Base-by-base conservation (phyloP, 2,113 vertebrate genomes). In the Manacus vitellinus region DNA sequence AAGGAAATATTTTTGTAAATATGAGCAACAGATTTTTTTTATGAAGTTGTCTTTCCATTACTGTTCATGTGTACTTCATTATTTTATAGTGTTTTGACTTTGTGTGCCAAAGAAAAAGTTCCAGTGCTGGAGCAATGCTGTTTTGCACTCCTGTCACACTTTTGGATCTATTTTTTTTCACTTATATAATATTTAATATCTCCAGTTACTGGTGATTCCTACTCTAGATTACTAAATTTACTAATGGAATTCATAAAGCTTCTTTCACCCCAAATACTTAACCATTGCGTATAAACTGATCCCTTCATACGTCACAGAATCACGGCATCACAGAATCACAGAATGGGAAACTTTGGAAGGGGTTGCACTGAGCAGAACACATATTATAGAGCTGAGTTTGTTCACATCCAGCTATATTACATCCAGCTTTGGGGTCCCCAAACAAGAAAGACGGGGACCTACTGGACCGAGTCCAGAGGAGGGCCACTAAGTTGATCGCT, bases 1-100 rank as follows among this genome's bases (percentile, higher is more conserved):
- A 72, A 22, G 7, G 6, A 47, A 72, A 33, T 39, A 33, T 44
- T 88, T 11, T 76, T 72, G 30, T 35, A 12, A 82, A 12, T 47
- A 78, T 41, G 8, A 71, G 10, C 46, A 3, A 12, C 0, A 17
- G 10, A 1, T 1, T n/a, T 46, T 41, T 63, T n/a, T n/a, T 16
- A 33, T 31, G 8, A 49, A 58, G 55, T 54, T 63, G 3, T 47
- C 23, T 70, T 88, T 67, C 44, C 44, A 20, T 20, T 55, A 21
- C 39, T 82, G 5, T 25, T 58, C 3, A 9, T n/a, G 3, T 27
- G 4, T 54, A 39, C 31, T 58, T 72, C 52, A 51, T 67, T 75
- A 33, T 63, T 88, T 88, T 83, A 47, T 51, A 44, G 44, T 2
- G 0, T 66, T 49, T 61, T 77, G 47, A 14, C 56, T 84, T 92